Base-by-base conservation (phyloP, 2,113 vertebrate genomes). In the Gallinago media region DNA sequence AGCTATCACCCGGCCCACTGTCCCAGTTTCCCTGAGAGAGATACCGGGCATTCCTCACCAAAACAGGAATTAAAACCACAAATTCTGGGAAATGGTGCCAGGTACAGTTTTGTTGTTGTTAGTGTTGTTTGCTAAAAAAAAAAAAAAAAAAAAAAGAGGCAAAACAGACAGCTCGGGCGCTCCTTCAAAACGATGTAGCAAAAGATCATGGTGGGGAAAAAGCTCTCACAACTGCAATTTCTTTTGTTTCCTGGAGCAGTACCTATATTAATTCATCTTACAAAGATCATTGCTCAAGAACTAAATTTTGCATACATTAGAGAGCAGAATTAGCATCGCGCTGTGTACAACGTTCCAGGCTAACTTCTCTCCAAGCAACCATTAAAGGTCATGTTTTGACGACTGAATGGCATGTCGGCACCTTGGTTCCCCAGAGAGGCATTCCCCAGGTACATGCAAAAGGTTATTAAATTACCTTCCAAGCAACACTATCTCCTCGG, bases 381-480 rank as follows among this genome's bases (percentile, higher is more conserved):
- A 99, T 99, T 99, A 99, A 99, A 99, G 99, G 99, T 99, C 99
- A 99, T 99, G 99, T 99, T 99, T 99, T 99, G 99, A 99, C 98
- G 99, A 99, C 99, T 99, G 99, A 99, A 99, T 99, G 99, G 99
- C 99, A 99, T 99, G 99, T 99, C 98, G 99, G 99, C 99, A 99
- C 99, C 99, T 99, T 99, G 98, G 99, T 98, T 99, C 99, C 99
- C 99, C 97, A 96, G 99, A 99, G 99, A 98, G 98, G 99, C 98
- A 98, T 98, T 99, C 99, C 99, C 99, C 99, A 99, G 99, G 99
- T 99, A 99, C 99, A 99, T 98, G 99, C 99, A 99, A 99, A 99
- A 99, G 99, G 99, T 99, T 99, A 99, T 99, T 98, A 99, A 99
- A 99, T 99, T 99, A 99, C 99, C 99, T 99, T 99, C 99, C 94